These are phyloP conservation scores for Microplitis deprimator DNA, from an alignment of 2,888 invertebrate species.

Conservation along the genomic window DNA sequence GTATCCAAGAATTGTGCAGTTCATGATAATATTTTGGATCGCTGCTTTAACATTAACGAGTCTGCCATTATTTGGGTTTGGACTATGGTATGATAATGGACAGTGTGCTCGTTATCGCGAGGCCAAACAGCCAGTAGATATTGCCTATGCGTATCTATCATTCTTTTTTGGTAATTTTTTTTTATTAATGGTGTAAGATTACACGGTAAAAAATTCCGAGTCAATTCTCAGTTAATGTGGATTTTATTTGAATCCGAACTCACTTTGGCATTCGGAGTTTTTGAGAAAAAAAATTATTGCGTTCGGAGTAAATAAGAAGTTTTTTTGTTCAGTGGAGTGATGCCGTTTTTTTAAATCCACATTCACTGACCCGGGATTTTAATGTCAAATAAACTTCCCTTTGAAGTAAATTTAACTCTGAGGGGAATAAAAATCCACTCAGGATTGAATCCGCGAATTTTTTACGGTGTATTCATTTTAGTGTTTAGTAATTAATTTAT, in stretches of 20 bases:
- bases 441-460: not conserved
- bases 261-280: too few species aligned
- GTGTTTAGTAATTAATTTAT: not conserved
- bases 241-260: too few species aligned
- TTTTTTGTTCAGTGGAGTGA: too few species aligned
- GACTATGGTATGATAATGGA: conserved; percentile 64
- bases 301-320: too few species aligned
- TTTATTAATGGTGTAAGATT: not conserved
- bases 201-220: not conserved
- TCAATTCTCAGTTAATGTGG: too few species aligned
- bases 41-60: conserved; percentile 81
- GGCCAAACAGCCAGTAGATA: conserved; percentile 77
- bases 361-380: too few species aligned
- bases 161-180: conserved; percentile 79
- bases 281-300: too few species aligned
- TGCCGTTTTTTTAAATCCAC: too few species aligned
- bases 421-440: not conserved
- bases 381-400: not conserved
- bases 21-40: conserved; percentile 80
- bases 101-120: conserved; percentile 82
- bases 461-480: not conserved
- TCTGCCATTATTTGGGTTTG: conserved; percentile 80
- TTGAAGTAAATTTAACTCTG: not conserved
- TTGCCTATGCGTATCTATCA: conserved; percentile 83
- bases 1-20: conserved; percentile 81